Conservation (phyloP, 2,888 invertebrate genomes). For the Rhorus exstirpatorius region DNA sequence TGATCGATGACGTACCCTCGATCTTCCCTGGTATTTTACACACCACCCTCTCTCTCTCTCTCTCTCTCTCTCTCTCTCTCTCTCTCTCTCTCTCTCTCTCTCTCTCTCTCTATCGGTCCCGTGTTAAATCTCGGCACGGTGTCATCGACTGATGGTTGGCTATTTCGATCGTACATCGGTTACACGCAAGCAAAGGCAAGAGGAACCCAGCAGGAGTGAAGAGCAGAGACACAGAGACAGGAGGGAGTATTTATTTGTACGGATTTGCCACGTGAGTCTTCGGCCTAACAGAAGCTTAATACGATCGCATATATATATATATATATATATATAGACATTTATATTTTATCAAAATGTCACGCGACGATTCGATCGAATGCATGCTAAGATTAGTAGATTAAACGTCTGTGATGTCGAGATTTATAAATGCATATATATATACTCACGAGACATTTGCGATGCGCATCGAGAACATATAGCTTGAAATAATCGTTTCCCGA, state of each 20-base stretch:
- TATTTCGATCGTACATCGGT: constrained; percentile 75
- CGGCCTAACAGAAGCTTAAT: constrained; percentile 7
- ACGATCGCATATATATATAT: not conserved
- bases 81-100: constrained; percentile 23
- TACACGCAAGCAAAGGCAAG: constrained; percentile 64
- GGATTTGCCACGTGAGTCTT: constrained; percentile 75
- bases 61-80: constrained; percentile 8
- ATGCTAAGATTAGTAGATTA: not conserved
- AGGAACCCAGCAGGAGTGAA: constrained; percentile 50
- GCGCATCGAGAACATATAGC: not conserved
- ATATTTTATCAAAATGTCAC: constrained; percentile 41
- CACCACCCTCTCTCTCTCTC: constrained; percentile 35
- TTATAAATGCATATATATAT: too few species aligned
- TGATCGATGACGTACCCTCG: constrained; percentile 74
- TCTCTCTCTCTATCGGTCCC: constrained; percentile 34
- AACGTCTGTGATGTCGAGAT: constrained; percentile 10
- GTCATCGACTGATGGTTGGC: constrained; percentile 80
- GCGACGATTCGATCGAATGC: constrained; percentile 7
- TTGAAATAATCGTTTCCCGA: not conserved
- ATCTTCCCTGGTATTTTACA: constrained; percentile 72
- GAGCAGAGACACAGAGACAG: constrained; percentile 26
- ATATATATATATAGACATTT: constrained; percentile 12
- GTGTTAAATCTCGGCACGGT: constrained; percentile 71
- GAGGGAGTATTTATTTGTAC: constrained; percentile 69
- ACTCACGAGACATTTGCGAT: not conserved